Percentiles rank a stretch among this genome's conserved stretches.
phyloP scores from a whole-genome alignment of 1,140 invertebrate species.

The Linepithema humile region DNA sequence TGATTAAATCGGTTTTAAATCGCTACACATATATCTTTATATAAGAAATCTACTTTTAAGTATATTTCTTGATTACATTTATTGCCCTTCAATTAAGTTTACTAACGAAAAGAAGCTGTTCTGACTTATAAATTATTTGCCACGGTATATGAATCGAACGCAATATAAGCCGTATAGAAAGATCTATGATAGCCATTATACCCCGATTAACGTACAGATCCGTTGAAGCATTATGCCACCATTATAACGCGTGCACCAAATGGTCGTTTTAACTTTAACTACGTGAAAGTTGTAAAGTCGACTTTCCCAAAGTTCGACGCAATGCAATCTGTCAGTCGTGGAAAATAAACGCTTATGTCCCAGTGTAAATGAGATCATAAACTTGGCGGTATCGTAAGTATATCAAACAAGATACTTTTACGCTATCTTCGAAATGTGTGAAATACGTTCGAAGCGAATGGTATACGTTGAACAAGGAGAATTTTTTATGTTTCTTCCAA shows the following conservation, averaged over 20 bases:
- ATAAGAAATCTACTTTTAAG: neutral
- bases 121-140: neutral
- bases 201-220: conserved; percentile 35
- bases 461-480: neutral
- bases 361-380: conserved; percentile 32
- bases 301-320: conserved; percentile 8
- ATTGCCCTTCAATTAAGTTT: neutral
- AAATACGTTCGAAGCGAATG: neutral
- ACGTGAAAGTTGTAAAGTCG: conserved; percentile 35
- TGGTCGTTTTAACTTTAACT: conserved; percentile 24
- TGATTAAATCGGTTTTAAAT: neutral
- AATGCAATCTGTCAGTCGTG: neutral
- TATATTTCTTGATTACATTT: neutral
- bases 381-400: conserved; percentile 11
- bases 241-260: conserved; percentile 11
- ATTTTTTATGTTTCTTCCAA: neutral
- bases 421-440: neutral
- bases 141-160: neutral
- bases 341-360: neutral
- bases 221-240: conserved; percentile 21
- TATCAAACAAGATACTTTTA: conserved; percentile 1
- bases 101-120: neutral
- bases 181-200: conserved; percentile 23
- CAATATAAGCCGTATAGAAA: neutral
- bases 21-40: neutral